A percentile compares a stretch with the other conserved stretches of the same genome.
phyloP scores from a whole-genome alignment of 2,797 vertebrate species.

The Chiroxiphia lanceolata region DNA sequence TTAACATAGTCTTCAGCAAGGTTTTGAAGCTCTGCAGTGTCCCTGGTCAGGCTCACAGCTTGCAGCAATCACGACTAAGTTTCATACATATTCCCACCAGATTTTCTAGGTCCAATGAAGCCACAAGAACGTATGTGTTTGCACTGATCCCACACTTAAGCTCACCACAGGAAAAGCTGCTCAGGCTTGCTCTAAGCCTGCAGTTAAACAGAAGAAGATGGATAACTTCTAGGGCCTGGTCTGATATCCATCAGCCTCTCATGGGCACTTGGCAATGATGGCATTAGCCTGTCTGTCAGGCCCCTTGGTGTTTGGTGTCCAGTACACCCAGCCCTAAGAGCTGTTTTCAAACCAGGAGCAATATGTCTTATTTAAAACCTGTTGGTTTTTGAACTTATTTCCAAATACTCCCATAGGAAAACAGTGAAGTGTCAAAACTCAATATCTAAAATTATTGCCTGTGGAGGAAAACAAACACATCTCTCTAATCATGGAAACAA shows the following conservation, averaged over 20 bases:
- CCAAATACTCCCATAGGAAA: neutral
- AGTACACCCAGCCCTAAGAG: neutral
- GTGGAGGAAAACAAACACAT: neutral
- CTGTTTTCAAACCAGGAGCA: neutral
- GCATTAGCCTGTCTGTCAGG: neutral
- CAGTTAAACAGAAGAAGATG: slow-evolving; percentile 7
- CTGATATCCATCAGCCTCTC: neutral
- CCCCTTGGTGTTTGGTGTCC: accelerated
- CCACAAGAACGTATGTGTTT: slow-evolving; percentile 21
- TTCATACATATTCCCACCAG: neutral
- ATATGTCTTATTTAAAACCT: neutral
- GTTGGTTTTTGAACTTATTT: neutral
- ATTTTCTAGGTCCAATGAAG: slow-evolving; percentile 17
- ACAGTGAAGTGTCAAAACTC: neutral
- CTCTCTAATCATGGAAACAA: neutral
- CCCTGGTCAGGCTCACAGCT: slow-evolving; percentile 13
- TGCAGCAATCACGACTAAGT: slow-evolving; percentile 4
- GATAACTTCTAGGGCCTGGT: slow-evolving; percentile 1
- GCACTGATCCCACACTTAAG: neutral
- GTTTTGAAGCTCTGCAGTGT: neutral
- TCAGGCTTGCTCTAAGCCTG: slow-evolving; percentile 11
- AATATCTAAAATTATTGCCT: neutral
- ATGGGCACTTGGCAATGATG: neutral
- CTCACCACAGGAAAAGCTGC: slow-evolving; percentile 32
- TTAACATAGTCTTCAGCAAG: neutral